Conservation (phyloP, 2,888 invertebrate genomes). For the Hermaeophaga mercurialis region DNA sequence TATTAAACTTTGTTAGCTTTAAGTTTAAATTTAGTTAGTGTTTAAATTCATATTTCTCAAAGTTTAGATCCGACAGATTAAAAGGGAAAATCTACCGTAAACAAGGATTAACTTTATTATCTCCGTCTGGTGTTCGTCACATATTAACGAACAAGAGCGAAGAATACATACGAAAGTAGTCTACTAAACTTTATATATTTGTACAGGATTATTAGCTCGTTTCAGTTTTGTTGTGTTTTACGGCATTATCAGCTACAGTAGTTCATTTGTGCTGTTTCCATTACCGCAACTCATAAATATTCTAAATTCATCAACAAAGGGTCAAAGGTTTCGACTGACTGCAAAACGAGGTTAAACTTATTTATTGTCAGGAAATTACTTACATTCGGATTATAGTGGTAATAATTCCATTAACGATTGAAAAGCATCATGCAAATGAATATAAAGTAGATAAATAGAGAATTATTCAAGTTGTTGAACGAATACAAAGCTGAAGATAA, state of each 20-base stretch:
- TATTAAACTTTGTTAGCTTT: no score
- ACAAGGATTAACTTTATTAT: background rate
- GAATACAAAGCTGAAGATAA: no score
- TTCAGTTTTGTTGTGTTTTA: conserved; percentile 3
- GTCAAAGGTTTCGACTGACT: no score
- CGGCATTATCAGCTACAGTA: conserved; percentile 3
- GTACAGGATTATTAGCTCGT: conserved; percentile 3
- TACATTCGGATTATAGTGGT: no score
- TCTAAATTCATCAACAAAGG: background rate
- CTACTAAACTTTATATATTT: background rate
- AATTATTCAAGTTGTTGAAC: no score
- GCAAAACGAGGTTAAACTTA: no score
- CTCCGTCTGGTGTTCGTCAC: conserved; percentile 1
- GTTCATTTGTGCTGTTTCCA: conserved; percentile 6
- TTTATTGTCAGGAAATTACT: no score
- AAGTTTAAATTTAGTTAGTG: no score
- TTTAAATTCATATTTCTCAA: no score
- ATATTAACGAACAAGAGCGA: background rate
- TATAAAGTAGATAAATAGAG: no score
- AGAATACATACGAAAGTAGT: background rate
- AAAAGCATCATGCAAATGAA: no score
- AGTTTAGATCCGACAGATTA: background rate
- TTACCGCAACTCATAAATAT: background rate
- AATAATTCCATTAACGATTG: no score
- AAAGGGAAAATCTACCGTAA: background rate